Base-by-base conservation (phyloP, 1,140 invertebrate genomes). In the Drosophila teissieri region DNA sequence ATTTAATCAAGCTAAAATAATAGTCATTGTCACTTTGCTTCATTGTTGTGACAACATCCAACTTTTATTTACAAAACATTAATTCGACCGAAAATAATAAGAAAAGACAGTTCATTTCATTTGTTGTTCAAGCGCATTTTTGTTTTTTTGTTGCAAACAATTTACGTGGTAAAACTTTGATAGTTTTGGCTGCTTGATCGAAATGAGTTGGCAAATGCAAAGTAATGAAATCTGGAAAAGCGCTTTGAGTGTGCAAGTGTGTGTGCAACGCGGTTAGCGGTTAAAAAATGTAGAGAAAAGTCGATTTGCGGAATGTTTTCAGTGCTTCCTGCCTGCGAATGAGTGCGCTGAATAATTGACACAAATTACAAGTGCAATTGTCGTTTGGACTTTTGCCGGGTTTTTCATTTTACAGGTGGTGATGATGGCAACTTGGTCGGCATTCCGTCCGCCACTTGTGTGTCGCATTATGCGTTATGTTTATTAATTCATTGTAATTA, bases 401-500 rank as follows among this genome's bases (percentile, higher is more conserved):
- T 39, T 56, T 34, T 55, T 11, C 2, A 14, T 6, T 44, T 58
- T 34, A 10, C 4, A 6, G 24, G 24, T 4, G 24, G 4, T 4
- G 4, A 3, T 1, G 19, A 19, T 19, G 1, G 24, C 4, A 24
- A 24, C 24, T 24, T 4, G 4, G 17, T 45, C 15, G 17, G 14
- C 27, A 15, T 46, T 36, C 31, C 11, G 51, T 53, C 14, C 5
- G 36, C 37, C 53, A 27, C 53, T 10, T 44, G 15, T 39, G 51
- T 60, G 8, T 39, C 14, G 37, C 37, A 12, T 39, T 39, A 31
- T 31, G 48, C 27, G 39, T 46, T 73, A 31, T 62, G 73, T 56
- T 81, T 68, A 81, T 64, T 82, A 78, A 82, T 82, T 69, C 74
- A 78, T 64, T 73, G 69, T 73, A 82, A 82, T 82, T 82, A 82